Conservation (phyloP, 2,888 invertebrate genomes). For the Cryptosula pallasiana region DNA sequence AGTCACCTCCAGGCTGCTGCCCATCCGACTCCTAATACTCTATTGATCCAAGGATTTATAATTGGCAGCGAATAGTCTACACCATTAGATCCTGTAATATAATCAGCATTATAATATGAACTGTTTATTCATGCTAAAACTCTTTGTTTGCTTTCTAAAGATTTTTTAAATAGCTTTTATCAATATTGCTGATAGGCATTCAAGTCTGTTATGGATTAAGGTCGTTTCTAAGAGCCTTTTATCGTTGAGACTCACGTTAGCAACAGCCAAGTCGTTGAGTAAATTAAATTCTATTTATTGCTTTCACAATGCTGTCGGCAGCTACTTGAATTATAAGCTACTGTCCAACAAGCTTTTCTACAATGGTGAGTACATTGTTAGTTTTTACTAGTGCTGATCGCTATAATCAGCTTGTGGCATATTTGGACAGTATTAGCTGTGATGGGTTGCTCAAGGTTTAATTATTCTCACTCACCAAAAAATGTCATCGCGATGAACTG, state of each 20-base stretch:
- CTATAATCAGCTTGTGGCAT: no score
- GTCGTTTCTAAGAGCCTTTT: constrained; percentile 12
- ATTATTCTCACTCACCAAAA: no score
- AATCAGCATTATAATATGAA: background rate
- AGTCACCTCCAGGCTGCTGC: background rate
- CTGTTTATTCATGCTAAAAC: constrained; percentile 8
- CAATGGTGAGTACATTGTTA: no score
- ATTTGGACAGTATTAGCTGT: no score
- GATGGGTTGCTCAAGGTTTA: no score
- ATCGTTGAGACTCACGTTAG: background rate
- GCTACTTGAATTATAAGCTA: no score
- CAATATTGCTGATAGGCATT: background rate
- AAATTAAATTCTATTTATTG: background rate
- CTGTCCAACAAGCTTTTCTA: no score
- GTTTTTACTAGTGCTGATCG: no score
- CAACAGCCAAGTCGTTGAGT: background rate
- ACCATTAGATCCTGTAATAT: background rate
- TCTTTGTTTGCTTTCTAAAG: constrained; percentile 12
- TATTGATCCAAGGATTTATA: background rate
- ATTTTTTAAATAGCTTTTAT: constrained; percentile 18
- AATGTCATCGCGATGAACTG: no score
- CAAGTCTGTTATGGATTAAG: background rate
- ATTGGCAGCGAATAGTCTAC: background rate
- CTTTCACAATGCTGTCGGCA: background rate
- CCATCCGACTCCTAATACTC: background rate